phyloP scores from a whole-genome alignment of 2,797 vertebrate species.

The Thamnophis elegans region DNA sequence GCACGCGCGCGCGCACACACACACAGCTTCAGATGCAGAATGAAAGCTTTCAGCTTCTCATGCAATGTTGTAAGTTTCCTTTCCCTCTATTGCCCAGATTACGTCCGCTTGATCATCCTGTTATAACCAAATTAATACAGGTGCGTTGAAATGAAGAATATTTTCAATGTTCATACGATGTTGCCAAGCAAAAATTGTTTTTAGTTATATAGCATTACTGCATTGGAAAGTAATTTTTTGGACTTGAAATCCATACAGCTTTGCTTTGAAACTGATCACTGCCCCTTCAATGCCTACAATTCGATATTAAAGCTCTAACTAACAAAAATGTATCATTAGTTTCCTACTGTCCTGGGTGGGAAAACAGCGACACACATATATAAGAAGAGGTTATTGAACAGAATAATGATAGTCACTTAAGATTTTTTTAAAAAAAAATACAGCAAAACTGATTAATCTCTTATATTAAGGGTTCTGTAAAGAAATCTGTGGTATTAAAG shows the following conservation, averaged over 20 bases:
- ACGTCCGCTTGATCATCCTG: conserved; percentile 14
- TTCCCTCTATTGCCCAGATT: conserved; percentile 29
- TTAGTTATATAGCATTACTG: background rate
- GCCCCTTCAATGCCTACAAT: conserved; percentile 19
- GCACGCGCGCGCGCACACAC: background rate
- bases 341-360: conserved; percentile 23
- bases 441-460: conserved; percentile 7
- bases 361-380: conserved; percentile 21
- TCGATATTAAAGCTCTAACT: conserved; percentile 39
- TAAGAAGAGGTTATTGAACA: conserved; percentile 37
- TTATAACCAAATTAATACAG: background rate
- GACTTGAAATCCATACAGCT: background rate
- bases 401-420: conserved; percentile 44
- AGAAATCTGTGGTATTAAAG: background rate
- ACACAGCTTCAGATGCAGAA: conserved; percentile 20
- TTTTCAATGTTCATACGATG: background rate
- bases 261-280: conserved; percentile 30
- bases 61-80: conserved; percentile 31
- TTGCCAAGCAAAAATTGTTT: conserved; percentile 3
- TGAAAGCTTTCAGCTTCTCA: conserved; percentile 5
- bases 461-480: background rate
- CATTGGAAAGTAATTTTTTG: background rate
- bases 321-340: conserved; percentile 12
- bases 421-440: background rate
- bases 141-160: background rate